Evolutionary conservation across 1,140 invertebrate genomes (phyloP).

Genomic region (Ceratosolen fusciceps): DNA sequence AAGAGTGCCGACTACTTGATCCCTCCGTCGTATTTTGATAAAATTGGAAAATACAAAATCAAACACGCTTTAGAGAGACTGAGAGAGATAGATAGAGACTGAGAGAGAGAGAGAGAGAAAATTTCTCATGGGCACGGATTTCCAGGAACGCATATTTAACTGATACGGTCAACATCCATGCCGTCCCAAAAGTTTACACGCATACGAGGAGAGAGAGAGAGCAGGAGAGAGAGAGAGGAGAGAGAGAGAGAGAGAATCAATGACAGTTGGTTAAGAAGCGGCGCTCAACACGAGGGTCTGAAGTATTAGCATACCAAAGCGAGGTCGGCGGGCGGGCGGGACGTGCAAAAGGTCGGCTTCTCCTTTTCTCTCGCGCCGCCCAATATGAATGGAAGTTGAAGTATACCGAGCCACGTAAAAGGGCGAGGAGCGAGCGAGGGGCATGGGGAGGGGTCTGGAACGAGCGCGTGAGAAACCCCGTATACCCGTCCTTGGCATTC

Average conservation of each 20-base stretch:
- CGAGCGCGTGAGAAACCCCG: slow-evolving; percentile 34
- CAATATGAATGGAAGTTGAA: slow-evolving; percentile 41
- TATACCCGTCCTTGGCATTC: slow-evolving; percentile 38
- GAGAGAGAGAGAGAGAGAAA: slow-evolving; percentile 8
- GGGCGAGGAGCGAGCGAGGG: not conserved
- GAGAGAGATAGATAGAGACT: too few relatives aligned
- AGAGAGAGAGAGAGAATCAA: not conserved
- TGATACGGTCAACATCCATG: not conserved
- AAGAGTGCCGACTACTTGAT: not conserved
- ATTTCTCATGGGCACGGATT: not conserved
- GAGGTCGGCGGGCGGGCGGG: not conserved
- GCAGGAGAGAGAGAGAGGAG: not conserved
- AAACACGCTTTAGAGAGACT: too few relatives aligned
- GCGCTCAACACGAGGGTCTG: not conserved
- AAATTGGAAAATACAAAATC: not conserved
- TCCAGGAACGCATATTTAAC: slow-evolving; percentile 6
- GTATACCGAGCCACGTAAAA: slow-evolving; percentile 10
- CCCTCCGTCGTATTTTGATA: not conserved
- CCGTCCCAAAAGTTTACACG: not conserved
- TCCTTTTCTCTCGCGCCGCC: slow-evolving; percentile 19
- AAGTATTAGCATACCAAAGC: slow-evolving; percentile 36
- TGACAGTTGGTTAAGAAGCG: not conserved
- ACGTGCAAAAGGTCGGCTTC: slow-evolving; percentile 8
- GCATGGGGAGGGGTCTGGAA: not conserved
- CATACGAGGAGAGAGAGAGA: not conserved